phyloP scores from a whole-genome alignment of 2,797 vertebrate genomes.

The Allobates femoralis region DNA sequence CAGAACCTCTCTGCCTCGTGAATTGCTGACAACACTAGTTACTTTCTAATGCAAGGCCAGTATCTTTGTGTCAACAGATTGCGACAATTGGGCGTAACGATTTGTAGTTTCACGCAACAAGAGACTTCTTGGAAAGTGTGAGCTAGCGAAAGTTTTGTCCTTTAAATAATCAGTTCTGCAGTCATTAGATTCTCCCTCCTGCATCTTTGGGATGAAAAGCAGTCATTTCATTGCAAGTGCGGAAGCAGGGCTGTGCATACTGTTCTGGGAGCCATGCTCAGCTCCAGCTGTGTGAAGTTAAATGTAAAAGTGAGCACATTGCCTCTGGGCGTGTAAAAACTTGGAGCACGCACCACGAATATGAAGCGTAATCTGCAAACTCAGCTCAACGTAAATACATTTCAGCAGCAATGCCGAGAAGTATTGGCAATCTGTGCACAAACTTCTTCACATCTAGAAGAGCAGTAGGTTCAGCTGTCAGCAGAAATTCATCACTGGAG shows the following conservation, averaged over 20 bases:
- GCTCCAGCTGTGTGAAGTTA: slow-evolving; percentile 62
- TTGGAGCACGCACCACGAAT: slow-evolving; percentile 49
- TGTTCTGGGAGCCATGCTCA: slow-evolving; percentile 46
- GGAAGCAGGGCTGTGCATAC: slow-evolving; percentile 41
- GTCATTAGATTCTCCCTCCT: slow-evolving; percentile 52
- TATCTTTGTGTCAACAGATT: background rate
- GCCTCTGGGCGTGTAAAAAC: slow-evolving; percentile 60
- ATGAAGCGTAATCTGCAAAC: slow-evolving; percentile 52
- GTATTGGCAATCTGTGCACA: slow-evolving; percentile 32
- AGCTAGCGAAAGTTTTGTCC: slow-evolving; percentile 51
- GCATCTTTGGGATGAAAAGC: slow-evolving; percentile 58
- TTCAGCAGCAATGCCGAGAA: slow-evolving; percentile 31
- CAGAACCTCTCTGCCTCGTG: background rate
- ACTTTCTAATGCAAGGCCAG: no score
- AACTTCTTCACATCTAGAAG: background rate
- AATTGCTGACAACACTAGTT: background rate
- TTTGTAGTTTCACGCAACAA: background rate
- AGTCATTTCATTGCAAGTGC: slow-evolving; percentile 40
- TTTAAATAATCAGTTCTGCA: slow-evolving; percentile 54
- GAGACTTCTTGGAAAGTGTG: slow-evolving; percentile 5
- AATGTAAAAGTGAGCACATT: slow-evolving; percentile 60
- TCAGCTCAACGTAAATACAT: slow-evolving; percentile 54
- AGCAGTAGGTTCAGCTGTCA: background rate
- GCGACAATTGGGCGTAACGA: background rate
- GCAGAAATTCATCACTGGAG: background rate